A percentile compares a stretch with the other conserved stretches of the same genome.
Evolutionary conservation across 2,888 invertebrate species (phyloP).

Genomic region (Temnothorax unifasciatus): DNA sequence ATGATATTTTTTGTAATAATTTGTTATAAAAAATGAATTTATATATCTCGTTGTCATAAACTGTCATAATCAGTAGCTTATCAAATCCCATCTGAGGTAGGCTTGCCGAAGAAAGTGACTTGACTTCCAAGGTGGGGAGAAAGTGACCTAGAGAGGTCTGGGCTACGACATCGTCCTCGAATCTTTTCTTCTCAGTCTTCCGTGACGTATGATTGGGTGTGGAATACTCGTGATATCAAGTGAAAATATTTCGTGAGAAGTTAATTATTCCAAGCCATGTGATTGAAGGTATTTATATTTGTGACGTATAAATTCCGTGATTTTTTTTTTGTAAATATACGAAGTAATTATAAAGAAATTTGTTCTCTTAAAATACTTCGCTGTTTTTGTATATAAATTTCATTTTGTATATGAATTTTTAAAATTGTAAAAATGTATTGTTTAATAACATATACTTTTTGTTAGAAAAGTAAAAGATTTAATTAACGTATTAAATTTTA

Average conservation of each 20-base stretch:
- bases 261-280: not conserved
- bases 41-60: not conserved
- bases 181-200: conserved; percentile 55
- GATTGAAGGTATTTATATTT: conserved; percentile 18
- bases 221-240: conserved; percentile 24
- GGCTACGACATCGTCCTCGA: conserved; percentile 51
- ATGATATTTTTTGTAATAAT: not conserved
- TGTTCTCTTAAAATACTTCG: not conserved
- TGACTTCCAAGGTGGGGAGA: conserved; percentile 78
- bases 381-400: not conserved
- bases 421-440: conserved; percentile 1
- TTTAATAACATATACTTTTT: not conserved
- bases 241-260: not conserved
- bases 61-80: not conserved
- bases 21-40: not conserved
- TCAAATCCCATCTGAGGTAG: conserved; percentile 8
- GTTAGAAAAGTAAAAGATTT: not conserved
- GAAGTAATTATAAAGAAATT: not conserved
- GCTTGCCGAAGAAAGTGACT: conserved; percentile 81
- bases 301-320: not conserved
- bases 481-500: not conserved
- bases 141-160: conserved; percentile 79
- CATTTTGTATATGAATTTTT: not conserved
- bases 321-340: not conserved
- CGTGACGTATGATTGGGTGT: conserved; percentile 41